These are phyloP conservation scores for Neria commutata DNA, from an alignment of 2,888 invertebrate genomes.

Conservation along the genomic window DNA sequence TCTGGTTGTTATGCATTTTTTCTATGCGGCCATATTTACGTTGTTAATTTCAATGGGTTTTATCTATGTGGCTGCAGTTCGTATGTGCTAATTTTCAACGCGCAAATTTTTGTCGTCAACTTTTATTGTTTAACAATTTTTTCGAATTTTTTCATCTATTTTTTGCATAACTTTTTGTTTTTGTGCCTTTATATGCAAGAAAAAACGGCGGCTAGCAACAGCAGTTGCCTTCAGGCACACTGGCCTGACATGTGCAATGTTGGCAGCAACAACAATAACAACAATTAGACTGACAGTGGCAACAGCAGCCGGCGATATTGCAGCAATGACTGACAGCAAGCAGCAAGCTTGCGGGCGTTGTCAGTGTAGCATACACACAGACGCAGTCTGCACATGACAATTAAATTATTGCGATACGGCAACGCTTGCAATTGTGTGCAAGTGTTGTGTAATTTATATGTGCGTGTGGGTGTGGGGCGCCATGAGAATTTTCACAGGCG, in stretches of 20 bases:
- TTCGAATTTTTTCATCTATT: too few species aligned
- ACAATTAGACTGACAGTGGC: not conserved
- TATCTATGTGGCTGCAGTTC: too few species aligned
- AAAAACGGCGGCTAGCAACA: not conserved
- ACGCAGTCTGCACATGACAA: conserved; percentile 2
- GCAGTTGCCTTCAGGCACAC: not conserved
- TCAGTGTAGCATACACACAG: not conserved
- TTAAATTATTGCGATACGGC: not conserved
- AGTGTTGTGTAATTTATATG: not conserved
- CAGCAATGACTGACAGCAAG: not conserved
- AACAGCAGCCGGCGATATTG: not conserved
- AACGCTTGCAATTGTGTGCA: not conserved
- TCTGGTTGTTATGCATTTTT: too few species aligned
- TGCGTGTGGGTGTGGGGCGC: not conserved
- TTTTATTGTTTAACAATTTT: too few species aligned
- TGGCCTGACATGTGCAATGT: not conserved
- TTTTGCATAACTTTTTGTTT: too few species aligned
- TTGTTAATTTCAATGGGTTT: too few species aligned
- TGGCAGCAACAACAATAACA: not conserved
- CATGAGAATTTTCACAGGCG: not conserved
- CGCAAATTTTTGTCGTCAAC: too few species aligned
- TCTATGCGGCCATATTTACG: too few species aligned
- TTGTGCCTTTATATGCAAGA: too few species aligned
- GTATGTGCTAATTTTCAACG: too few species aligned
- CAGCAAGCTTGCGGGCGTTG: not conserved